Evolutionary conservation across 1,140 invertebrate species (phyloP).

Genomic region (Cotesia typhae): DNA sequence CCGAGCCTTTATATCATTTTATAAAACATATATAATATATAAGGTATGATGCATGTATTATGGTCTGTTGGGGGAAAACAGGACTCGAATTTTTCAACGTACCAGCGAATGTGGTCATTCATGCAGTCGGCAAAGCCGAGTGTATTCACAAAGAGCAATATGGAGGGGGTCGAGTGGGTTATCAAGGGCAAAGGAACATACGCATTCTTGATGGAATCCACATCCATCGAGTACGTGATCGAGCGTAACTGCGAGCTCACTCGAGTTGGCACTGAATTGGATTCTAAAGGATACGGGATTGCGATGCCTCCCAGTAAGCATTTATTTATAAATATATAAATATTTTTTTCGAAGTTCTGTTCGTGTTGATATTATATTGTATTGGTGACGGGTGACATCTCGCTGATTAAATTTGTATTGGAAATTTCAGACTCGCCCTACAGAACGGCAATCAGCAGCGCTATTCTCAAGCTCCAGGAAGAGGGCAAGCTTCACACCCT

Average conservation of each 20-base stretch:
- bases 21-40: no score
- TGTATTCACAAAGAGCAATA: slow-evolving; percentile 85
- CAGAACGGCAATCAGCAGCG: slow-evolving; percentile 84
- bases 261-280: slow-evolving; percentile 88
- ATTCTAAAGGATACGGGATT: slow-evolving; percentile 93
- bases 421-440: slow-evolving; percentile 79
- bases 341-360: not conserved
- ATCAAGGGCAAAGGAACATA: slow-evolving; percentile 86
- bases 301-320: slow-evolving; percentile 89
- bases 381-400: not conserved
- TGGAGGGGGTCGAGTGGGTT: slow-evolving; percentile 86
- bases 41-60: not conserved
- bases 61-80: slow-evolving; percentile 52
- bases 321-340: slow-evolving; percentile 7
- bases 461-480: slow-evolving; percentile 92
- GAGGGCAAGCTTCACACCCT: slow-evolving; percentile 89
- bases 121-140: slow-evolving; percentile 88
- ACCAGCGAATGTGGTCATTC: slow-evolving; percentile 92
- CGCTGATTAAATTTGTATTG: not conserved
- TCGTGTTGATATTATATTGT: not conserved
- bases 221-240: slow-evolving; percentile 90
- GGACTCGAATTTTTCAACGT: slow-evolving; percentile 92
- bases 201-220: slow-evolving; percentile 94
- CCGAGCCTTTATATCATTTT: no score
- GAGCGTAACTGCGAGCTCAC: slow-evolving; percentile 91